Percentiles rank a stretch among this genome's conserved stretches.
Evolutionary conservation across 2,113 vertebrate genomes (phyloP).

Genomic region (Delphinus delphis): DNA sequence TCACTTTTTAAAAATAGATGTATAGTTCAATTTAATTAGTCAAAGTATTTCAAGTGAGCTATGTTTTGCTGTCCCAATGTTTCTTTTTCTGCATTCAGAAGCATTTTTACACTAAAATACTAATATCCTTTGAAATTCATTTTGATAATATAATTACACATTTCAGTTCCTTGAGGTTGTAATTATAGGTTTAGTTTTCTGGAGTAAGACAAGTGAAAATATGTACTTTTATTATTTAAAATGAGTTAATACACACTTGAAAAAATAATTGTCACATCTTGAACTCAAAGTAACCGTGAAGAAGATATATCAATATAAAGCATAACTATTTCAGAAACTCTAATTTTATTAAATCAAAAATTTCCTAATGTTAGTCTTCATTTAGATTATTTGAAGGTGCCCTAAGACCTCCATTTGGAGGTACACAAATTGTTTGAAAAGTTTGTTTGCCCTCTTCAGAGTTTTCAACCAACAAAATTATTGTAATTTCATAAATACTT

Average conservation of each 20-base stretch:
- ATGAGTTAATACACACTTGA: background rate
- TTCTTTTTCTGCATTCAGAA: background rate
- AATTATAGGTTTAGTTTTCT: background rate
- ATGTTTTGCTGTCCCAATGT: background rate
- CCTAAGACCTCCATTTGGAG: background rate
- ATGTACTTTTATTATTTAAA: background rate
- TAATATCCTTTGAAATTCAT: background rate
- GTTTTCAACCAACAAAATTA: background rate
- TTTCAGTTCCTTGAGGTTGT: background rate
- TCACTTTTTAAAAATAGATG: background rate
- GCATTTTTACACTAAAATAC: background rate
- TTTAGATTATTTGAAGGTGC: background rate
- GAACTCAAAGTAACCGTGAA: background rate
- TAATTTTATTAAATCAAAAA: background rate
- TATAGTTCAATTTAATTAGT: background rate
- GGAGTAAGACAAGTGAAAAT: background rate
- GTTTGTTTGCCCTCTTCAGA: background rate
- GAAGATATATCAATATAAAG: background rate
- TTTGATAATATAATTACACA: slow-evolving; percentile 9
- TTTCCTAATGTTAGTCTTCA: background rate
- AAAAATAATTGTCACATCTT: background rate
- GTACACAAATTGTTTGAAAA: background rate
- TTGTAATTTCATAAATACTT: background rate
- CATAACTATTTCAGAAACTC: background rate
- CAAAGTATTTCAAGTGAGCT: background rate